These are phyloP conservation scores for Notothenia coriiceps DNA, from an alignment of 2,113 vertebrate species.

Conservation along the genomic window DNA sequence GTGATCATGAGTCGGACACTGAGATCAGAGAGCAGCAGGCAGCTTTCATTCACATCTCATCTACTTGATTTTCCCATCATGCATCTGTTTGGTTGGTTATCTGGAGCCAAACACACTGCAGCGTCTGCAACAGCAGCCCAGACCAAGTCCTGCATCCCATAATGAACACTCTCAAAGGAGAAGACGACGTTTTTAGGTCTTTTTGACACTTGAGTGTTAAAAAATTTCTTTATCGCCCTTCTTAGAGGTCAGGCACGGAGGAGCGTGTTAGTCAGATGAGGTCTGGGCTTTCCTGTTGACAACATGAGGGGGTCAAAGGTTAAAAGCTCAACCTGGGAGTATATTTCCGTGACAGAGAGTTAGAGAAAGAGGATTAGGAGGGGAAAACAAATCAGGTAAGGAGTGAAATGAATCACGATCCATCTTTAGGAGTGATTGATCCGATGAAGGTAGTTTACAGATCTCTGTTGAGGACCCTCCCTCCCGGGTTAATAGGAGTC, in stretches of 20 bases:
- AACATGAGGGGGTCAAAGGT: slow-evolving; percentile 40
- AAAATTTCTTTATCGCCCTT: slow-evolving; percentile 31
- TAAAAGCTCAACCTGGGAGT: slow-evolving; percentile 54
- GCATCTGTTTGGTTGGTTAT: slow-evolving; percentile 58
- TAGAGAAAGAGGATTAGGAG: slow-evolving; percentile 43
- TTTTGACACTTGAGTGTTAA: neutral
- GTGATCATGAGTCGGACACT: slow-evolving; percentile 39
- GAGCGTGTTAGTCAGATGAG: slow-evolving; percentile 19
- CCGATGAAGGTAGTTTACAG: slow-evolving; percentile 21
- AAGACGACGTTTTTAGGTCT: neutral
- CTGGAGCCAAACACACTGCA: slow-evolving; percentile 25
- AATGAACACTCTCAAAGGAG: neutral
- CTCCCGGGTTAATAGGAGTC: slow-evolving; percentile 46
- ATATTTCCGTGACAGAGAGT: slow-evolving; percentile 53
- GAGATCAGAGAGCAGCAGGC: slow-evolving; percentile 40
- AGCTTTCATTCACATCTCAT: slow-evolving; percentile 33
- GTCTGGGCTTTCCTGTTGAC: slow-evolving; percentile 73
- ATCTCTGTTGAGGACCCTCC: slow-evolving; percentile 10
- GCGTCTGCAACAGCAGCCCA: slow-evolving; percentile 67
- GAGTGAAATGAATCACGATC: slow-evolving; percentile 14
- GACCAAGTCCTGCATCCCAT: slow-evolving; percentile 32
- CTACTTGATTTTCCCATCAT: slow-evolving; percentile 57
- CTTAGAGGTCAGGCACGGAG: slow-evolving; percentile 44
- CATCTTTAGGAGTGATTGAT: slow-evolving; percentile 26
- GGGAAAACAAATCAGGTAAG: slow-evolving; percentile 36